Conservation (phyloP, 2,113 vertebrate genomes). For the Oryzias celebensis region DNA sequence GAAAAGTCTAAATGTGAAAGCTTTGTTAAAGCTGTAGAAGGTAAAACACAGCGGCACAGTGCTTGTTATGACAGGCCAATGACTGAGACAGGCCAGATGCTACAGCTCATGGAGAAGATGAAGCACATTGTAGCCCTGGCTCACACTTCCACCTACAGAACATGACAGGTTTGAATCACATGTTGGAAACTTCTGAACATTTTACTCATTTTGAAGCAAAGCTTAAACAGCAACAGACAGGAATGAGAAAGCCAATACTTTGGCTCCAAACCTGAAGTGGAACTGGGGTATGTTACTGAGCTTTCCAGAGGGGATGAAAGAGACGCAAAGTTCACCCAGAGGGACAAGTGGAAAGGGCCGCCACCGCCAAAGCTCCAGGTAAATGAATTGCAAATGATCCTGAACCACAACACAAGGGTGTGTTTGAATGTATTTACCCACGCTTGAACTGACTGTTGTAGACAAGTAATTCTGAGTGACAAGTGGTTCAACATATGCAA, state of each 20-base stretch:
- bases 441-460: slow-evolving; percentile 17
- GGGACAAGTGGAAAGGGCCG: slow-evolving; percentile 28
- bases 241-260: slow-evolving; percentile 57
- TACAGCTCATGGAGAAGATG: slow-evolving; percentile 38
- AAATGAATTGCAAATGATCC: slow-evolving; percentile 42
- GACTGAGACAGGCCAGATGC: slow-evolving; percentile 73
- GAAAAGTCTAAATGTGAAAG: slow-evolving; percentile 51
- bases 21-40: slow-evolving; percentile 22
- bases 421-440: slow-evolving; percentile 10
- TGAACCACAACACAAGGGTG: slow-evolving; percentile 28
- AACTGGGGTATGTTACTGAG: slow-evolving; percentile 42
- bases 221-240: slow-evolving; percentile 36
- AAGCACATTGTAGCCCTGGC: slow-evolving; percentile 24
- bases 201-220: slow-evolving; percentile 35
- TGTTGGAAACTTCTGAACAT: slow-evolving; percentile 12
- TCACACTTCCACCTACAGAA: slow-evolving; percentile 16
- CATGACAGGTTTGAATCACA: slow-evolving; percentile 41
- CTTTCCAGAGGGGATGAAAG: slow-evolving; percentile 47
- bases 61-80: slow-evolving; percentile 72
- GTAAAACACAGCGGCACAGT: slow-evolving; percentile 54
- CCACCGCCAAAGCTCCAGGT: slow-evolving; percentile 31
- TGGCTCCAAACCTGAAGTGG: slow-evolving; percentile 27
- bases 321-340: slow-evolving; percentile 35
- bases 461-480: slow-evolving; percentile 47
- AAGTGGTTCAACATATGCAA: slow-evolving; percentile 26